A percentile compares a stretch with the other conserved stretches of the same genome.
Evolutionary conservation across 2,113 vertebrate species (phyloP).

Genomic region (Brachionichthys hirsutus): DNA sequence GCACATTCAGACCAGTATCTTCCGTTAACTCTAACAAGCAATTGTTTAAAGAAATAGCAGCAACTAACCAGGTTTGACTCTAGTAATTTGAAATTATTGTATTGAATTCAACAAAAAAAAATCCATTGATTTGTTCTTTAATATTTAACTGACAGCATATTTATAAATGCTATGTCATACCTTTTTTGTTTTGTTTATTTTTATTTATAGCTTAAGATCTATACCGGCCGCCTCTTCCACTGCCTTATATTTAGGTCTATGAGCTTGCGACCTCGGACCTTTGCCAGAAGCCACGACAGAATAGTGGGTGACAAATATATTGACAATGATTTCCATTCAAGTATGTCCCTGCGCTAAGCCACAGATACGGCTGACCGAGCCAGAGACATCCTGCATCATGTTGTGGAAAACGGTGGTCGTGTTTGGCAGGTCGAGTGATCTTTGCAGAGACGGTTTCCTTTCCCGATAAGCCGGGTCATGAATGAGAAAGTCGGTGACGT

Average conservation of each 20-base stretch:
- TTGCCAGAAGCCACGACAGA: conserved; percentile 65
- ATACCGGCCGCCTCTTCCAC: conserved; percentile 25
- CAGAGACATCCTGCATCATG: conserved; percentile 59
- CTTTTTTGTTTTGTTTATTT: conserved; percentile 45
- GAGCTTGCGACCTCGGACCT: conserved; percentile 62
- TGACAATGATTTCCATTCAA: conserved; percentile 72
- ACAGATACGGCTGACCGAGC: conserved; percentile 40
- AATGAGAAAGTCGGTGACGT: conserved; percentile 64
- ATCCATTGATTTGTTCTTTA: background rate
- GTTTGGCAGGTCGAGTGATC: conserved; percentile 49
- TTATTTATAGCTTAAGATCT: conserved; percentile 37
- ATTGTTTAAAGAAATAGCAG: too few relatives aligned
- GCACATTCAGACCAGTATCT: too few relatives aligned
- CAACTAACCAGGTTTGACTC: too few relatives aligned
- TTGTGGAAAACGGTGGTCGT: conserved; percentile 75
- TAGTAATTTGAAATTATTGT: too few relatives aligned
- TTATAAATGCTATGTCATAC: conserved; percentile 6
- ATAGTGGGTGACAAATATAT: conserved; percentile 76
- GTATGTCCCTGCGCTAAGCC: conserved; percentile 57
- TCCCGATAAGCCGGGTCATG: conserved; percentile 70
- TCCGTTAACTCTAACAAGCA: too few relatives aligned
- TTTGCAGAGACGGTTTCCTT: conserved; percentile 52
- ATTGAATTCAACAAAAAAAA: too few relatives aligned
- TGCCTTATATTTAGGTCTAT: conserved; percentile 68
- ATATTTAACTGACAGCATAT: background rate